phyloP scores from a whole-genome alignment of 2,888 invertebrate genomes.

The Caenorhabditis macrosperma region DNA sequence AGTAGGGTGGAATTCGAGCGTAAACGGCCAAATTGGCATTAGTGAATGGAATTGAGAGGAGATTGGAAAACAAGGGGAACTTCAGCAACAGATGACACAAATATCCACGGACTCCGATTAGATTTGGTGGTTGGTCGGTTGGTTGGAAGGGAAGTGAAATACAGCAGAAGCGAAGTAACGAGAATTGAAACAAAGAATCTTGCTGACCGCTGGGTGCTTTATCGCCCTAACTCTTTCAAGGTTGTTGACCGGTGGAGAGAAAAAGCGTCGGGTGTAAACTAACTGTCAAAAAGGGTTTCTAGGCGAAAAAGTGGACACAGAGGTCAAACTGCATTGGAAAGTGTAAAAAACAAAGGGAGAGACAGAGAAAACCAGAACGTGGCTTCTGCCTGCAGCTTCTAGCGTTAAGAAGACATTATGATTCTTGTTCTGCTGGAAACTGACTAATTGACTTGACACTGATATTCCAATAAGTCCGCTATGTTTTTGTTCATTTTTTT shows the following conservation, averaged over 20 bases:
- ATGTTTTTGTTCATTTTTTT: too few relatives aligned
- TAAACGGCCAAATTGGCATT: too few relatives aligned
- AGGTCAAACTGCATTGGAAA: slow-evolving; percentile 38
- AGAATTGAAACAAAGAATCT: slow-evolving; percentile 8
- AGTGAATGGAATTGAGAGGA: too few relatives aligned
- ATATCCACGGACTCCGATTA: too few relatives aligned
- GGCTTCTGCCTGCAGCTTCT: neutral
- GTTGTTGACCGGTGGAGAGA: slow-evolving; percentile 35
- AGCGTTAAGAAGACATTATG: neutral
- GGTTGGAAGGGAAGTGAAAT: too few relatives aligned
- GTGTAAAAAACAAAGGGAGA: slow-evolving; percentile 33
- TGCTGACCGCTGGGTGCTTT: neutral
- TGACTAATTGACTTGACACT: slow-evolving; percentile 6
- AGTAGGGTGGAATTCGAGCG: too few relatives aligned
- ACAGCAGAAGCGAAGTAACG: neutral
- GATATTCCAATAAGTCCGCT: too few relatives aligned
- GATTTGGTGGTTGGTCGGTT: too few relatives aligned
- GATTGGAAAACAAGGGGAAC: too few relatives aligned
- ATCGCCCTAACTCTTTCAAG: slow-evolving; percentile 22
- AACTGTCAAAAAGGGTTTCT: slow-evolving; percentile 11
- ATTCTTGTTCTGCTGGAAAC: slow-evolving; percentile 1
- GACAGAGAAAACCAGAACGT: slow-evolving; percentile 40
- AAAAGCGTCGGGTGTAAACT: slow-evolving; percentile 26
- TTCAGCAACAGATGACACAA: too few relatives aligned
- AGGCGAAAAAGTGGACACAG: slow-evolving; percentile 26